Base-by-base conservation (phyloP, 2,797 vertebrate genomes). In the Melanotaenia nigrans region DNA sequence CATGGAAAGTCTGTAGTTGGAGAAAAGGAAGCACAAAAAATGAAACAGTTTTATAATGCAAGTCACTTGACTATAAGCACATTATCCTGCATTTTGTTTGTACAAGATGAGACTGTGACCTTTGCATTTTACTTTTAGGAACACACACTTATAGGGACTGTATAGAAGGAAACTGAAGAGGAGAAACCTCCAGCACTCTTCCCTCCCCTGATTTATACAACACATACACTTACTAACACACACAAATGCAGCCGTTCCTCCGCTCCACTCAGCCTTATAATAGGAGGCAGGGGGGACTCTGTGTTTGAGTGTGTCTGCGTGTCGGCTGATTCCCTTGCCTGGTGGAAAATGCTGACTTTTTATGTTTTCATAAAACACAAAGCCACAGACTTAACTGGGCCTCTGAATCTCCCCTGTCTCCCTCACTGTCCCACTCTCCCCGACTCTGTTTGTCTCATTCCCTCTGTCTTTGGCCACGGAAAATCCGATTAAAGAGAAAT, bases 301-400 rank as follows among this genome's bases (percentile, higher is more conserved):
- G 61, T 76, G 69, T 68, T 60, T 62, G 79, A 71, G 62, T 71
- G 71, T 66, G 64, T 62, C 73, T 62, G 68, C 45, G 47, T 71
- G 70, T 62, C 3, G 45, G 77, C 73, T 77, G 80, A 84, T 88
- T 90, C 88, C 64, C 83, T 86, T 73, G 85, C 84, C 78, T 73
- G 80, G 83, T 91, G 93, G 92, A 93, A 94, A 94, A 93, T 81
- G 92, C 93, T 94, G 92, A 93, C 93, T 92, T 90, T 84, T 85
- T 89, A 90, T 86, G 89, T 92, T 93, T 90, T 90, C 85, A 92
- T 91, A 87, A 91, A 92, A 91, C 88, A 93, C 92, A 93, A 92
- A 94, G 89, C 93, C 92, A 81, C 90, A 92, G 92, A 90, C 91
- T 92, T 87, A 88, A 91, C 87, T 81, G 87, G 83, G 88, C 91